A percentile compares a stretch with the other conserved stretches of the same genome.
Evolutionary conservation across 64 coral and sea anemone genomes (phyloP).

Genomic region (Exaiptasia diaphana): DNA sequence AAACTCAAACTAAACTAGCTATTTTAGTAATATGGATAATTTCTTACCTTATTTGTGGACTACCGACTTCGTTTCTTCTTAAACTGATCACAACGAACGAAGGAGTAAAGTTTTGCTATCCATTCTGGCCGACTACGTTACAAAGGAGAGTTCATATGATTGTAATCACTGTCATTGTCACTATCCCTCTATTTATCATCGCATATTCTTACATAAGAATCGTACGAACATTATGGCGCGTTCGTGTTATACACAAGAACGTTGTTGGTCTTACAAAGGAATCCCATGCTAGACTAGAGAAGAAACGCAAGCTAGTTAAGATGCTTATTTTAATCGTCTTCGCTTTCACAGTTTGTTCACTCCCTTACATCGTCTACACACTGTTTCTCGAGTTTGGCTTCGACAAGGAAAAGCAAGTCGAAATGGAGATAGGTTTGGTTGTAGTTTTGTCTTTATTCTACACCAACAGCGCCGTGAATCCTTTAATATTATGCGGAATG

Average conservation of each 20-base stretch:
- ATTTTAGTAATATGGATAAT: constrained; percentile 47
- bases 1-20: constrained; percentile 47
- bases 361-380: constrained; percentile 59
- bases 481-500: constrained; percentile 83
- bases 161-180: constrained; percentile 46
- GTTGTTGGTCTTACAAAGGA: constrained; percentile 24
- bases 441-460: constrained; percentile 65
- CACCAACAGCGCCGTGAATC: constrained; percentile 78
- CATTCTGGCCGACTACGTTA: constrained; percentile 16
- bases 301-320: constrained; percentile 84
- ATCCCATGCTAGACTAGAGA: constrained; percentile 59
- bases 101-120: constrained; percentile 49
- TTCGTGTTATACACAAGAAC: constrained; percentile 53
- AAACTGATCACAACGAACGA: constrained; percentile 33
- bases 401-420: neutral
- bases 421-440: constrained; percentile 61
- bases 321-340: constrained; percentile 84
- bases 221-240: constrained; percentile 67
- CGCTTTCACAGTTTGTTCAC: constrained; percentile 64
- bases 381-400: constrained; percentile 56
- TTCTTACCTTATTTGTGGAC: constrained; percentile 39
- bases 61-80: constrained; percentile 50
- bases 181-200: constrained; percentile 63
- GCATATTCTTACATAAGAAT: constrained; percentile 72
- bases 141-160: constrained; percentile 41